Base-by-base conservation (phyloP, 2,797 vertebrate species). In the Enteromius radiatus region DNA sequence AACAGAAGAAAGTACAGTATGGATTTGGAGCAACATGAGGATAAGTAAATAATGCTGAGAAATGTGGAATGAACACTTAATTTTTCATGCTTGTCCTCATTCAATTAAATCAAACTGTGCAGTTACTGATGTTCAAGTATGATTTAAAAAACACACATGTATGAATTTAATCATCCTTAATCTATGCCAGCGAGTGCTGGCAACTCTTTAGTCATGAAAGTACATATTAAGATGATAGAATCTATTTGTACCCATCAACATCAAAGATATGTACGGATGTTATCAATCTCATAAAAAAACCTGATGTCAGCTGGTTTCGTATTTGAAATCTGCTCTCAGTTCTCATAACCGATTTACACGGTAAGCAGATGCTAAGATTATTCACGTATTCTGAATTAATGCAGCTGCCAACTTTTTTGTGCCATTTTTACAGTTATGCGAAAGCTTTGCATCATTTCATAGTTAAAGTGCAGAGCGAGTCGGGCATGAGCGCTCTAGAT, bases 341-440 rank as follows among this genome's bases (percentile, higher is more conserved):
- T 77, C 64, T 69, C 64, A 77, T 83, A 69, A 69, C 65, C n/a
- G 65, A 77, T 15, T 68, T 77, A 36, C 52, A 76, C 63, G 36
- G 64, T 59, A 61, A 69, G 65, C 74, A 83, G 81, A 83, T 83
- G 81, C 74, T 59, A 69, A 83, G 74, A 77, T 83, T 77, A 70
- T 83, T 83, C 81, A 83, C 63, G 6, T 69, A 83, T 59, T 38
- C 65, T 83, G 81, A 83, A 77, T 83, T 77, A 83, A 83, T 83
- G 81, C 41, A 52, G 28, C 38, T 31, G 52, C n/a, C 78, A 47
- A 43, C 21, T 61, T 71, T 71, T 56, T 54, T 61, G 8, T 47
- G 33, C 21, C 49, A 1, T 61, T 77, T 83, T 77, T 47, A 61
- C 75, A 47, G 74, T 83, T 69, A 45, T 45, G 41, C 10, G 3